Percentiles rank a stretch among this genome's conserved stretches.
phyloP scores from a whole-genome alignment of 2,113 vertebrate species.

The Carlito syrichta region DNA sequence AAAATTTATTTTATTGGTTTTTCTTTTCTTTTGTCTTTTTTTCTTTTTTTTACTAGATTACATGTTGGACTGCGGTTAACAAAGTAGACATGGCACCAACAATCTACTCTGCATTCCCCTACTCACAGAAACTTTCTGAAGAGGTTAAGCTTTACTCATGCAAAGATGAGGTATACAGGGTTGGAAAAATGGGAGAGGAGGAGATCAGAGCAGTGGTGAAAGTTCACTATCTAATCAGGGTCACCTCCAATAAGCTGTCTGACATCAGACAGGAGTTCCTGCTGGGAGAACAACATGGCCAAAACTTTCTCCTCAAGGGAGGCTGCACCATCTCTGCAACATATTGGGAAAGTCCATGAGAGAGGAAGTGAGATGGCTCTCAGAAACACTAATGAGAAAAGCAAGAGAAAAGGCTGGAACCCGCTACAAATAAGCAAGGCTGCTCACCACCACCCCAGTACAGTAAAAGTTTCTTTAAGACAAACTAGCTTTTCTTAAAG shows the following conservation, averaged over 20 bases:
- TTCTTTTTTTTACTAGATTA: background rate
- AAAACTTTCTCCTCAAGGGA: background rate
- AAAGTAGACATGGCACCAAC: background rate
- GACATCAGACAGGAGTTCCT: background rate
- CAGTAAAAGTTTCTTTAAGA: too few relatives aligned
- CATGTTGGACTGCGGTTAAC: background rate
- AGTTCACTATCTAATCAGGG: background rate
- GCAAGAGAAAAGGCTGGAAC: background rate
- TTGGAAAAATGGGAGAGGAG: background rate
- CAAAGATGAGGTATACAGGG: background rate
- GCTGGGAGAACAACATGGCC: background rate
- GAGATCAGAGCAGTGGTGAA: background rate
- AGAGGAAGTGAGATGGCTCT: background rate
- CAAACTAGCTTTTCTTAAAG: background rate
- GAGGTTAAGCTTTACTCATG: background rate
- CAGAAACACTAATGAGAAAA: background rate
- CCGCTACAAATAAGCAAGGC: background rate
- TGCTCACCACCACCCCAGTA: background rate
- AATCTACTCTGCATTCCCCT: background rate
- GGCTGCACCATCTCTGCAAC: background rate
- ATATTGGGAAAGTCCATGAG: background rate
- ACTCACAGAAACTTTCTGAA: background rate
- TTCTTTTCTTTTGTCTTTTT: background rate
- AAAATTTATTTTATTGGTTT: conserved; percentile 11
- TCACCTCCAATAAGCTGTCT: background rate